Evolutionary conservation across 2,113 vertebrate genomes (phyloP).

Genomic region (Hemiscyllium ocellatum): DNA sequence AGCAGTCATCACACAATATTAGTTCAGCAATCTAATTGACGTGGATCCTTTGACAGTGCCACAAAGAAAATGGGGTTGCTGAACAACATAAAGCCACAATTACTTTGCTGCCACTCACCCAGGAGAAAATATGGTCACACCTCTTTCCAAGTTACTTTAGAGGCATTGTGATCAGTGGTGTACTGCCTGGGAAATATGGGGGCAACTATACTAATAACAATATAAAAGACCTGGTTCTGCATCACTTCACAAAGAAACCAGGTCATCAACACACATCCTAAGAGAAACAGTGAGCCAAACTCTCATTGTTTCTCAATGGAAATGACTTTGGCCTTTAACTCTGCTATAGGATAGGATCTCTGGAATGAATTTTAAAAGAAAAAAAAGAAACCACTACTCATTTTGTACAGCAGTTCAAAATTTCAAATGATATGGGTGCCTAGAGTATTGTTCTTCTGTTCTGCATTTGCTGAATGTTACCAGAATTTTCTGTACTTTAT

Average conservation of each 20-base stretch:
- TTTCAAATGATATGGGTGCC: no score
- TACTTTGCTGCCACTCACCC: neutral
- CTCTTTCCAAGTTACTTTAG: neutral
- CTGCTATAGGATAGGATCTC: neutral
- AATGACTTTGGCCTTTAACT: neutral
- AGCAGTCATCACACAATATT: neutral
- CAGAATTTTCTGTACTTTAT: no score
- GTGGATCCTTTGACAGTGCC: neutral
- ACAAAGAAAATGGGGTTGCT: neutral
- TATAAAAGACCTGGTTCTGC: neutral
- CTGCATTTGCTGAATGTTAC: no score
- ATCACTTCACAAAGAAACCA: neutral
- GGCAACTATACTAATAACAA: neutral
- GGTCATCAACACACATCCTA: neutral
- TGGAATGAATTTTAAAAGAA: neutral
- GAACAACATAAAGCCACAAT: neutral
- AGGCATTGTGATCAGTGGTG: neutral
- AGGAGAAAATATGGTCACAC: neutral
- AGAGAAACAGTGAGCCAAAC: neutral
- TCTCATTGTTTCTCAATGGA: neutral
- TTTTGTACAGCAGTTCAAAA: neutral
- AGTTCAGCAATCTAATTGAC: neutral
- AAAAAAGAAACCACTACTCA: neutral
- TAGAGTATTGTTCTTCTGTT: no score
- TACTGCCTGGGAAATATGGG: constrained; percentile 1